Evolutionary conservation across 2,888 invertebrate genomes (phyloP).

Genomic region (Andrena chrysosceles): DNA sequence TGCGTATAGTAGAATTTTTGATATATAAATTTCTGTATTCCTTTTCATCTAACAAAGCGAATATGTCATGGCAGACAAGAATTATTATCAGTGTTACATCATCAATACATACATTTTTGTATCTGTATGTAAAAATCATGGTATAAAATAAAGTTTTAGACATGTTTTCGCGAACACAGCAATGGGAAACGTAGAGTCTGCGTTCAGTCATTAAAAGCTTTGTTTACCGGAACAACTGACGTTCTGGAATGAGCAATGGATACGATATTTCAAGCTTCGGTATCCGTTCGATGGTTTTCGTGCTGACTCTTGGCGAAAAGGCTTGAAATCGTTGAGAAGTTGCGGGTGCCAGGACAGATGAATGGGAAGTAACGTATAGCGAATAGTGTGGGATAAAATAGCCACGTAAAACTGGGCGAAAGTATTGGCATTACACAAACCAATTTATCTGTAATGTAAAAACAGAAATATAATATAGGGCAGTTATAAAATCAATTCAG

Average conservation of each 20-base stretch:
- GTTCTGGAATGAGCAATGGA: constrained; percentile 63
- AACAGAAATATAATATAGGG: background rate
- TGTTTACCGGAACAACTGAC: constrained; percentile 69
- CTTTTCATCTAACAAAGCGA: background rate
- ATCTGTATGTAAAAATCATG: no score
- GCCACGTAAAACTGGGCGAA: constrained; percentile 72
- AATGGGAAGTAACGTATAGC: constrained; percentile 72
- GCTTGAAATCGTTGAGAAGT: constrained; percentile 65
- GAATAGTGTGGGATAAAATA: constrained; percentile 76
- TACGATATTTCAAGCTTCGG: constrained; percentile 62
- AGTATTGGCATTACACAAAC: constrained; percentile 61
- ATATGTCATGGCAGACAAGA: background rate
- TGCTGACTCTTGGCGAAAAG: constrained; percentile 71
- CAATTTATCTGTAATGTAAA: background rate
- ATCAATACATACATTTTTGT: no score
- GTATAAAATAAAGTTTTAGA: background rate
- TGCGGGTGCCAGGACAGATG: constrained; percentile 65
- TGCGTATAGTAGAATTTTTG: background rate
- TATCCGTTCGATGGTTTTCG: constrained; percentile 59
- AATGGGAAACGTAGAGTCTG: constrained; percentile 9
- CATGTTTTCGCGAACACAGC: constrained; percentile 4
- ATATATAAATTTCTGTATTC: background rate
- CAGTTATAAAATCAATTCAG: no score
- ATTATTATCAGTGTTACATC: no score
- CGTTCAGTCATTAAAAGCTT: constrained; percentile 61